Base-by-base conservation (phyloP, 2,888 invertebrate species). In the Drosophila testacea region DNA sequence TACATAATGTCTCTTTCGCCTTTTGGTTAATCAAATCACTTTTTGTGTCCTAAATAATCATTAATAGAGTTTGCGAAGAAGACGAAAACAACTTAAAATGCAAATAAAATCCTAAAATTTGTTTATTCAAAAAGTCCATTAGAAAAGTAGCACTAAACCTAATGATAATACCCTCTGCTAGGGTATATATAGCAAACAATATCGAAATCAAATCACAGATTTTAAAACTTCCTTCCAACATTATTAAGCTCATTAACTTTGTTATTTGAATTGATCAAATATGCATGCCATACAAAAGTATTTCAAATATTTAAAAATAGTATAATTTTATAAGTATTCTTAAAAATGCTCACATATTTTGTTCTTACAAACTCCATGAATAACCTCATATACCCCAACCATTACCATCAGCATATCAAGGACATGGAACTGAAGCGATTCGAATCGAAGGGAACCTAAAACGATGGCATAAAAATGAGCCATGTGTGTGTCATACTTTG, bases 401-500 rank as follows among this genome's bases (percentile, higher is more conserved):
- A 32, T 6, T 3, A 32, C n/a, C 10, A 34, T 7, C 10, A 5
- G n/a, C 41, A 42, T 32, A 62, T 47, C 57, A 38, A 38, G 47
- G 57, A 57, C 57, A 44, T 44, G 55, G 22, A 34, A 56, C 13
- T 7, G 16, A 57, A 28, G 16, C 46, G 47, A 46, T 36, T 46
- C 28, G 56, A 42, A 42, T 11, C 32, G 27, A 47, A 47, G 13
- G 47, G 38, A 11, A 38, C 46, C 47, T 39, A 57, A 62, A 82
- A 69, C 67, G 70, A 72, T 74, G 65, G 75, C 50, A 67, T 62
- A 69, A 83, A 83, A 79, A 67, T 79, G 83, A 72, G 83, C 60
- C 86, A 88, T 75, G 67, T 86, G 78, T 81, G 86, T 83, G 85
- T 84, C 71, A 84, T 72, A 73, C 73, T 73, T 81, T 83, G 48